Evolutionary conservation across 2,888 invertebrate genomes (phyloP).

Genomic region (Mesopsocus fuscifrons): DNA sequence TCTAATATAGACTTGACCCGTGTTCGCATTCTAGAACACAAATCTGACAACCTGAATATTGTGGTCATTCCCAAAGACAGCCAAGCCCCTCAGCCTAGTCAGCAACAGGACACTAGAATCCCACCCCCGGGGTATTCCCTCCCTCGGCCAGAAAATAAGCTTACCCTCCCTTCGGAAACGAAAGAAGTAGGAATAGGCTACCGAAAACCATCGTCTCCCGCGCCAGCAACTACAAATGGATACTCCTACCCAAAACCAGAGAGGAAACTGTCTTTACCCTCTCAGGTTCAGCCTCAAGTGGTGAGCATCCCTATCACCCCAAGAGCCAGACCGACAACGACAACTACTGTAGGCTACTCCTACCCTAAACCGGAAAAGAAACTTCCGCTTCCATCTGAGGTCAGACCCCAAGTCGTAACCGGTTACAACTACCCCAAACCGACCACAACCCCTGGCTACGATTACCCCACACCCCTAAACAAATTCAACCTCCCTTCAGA

Average conservation of each 20-base stretch:
- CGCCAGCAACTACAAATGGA: not conserved
- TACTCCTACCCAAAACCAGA: constrained; percentile 3
- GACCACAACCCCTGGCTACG: not conserved
- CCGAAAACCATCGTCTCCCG: not conserved
- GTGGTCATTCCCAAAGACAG: constrained; percentile 1
- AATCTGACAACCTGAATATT: constrained; percentile 2
- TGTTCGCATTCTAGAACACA: not conserved
- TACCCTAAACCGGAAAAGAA: not conserved
- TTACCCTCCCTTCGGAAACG: not conserved
- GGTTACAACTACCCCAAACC: constrained; percentile 1
- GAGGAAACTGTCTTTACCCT: not conserved
- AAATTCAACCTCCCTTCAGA: constrained; percentile 4
- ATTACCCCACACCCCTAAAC: constrained; percentile 1
- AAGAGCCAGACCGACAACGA: too few relatives aligned
- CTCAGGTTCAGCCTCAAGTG: too few relatives aligned
- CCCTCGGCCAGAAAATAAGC: not conserved
- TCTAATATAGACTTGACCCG: not conserved
- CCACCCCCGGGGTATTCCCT: not conserved
- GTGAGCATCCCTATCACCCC: too few relatives aligned
- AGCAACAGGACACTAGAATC: constrained; percentile 1
- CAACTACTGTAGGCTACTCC: not conserved
- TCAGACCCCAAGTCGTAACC: too few relatives aligned
- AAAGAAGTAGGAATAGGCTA: not conserved
- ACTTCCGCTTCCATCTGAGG: too few relatives aligned
- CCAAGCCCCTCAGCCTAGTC: not conserved